Evolutionary conservation across 2,888 invertebrate genomes (phyloP), one percentile per base, ranked within the genome.

Genomic region (Melieria picta): DNA sequence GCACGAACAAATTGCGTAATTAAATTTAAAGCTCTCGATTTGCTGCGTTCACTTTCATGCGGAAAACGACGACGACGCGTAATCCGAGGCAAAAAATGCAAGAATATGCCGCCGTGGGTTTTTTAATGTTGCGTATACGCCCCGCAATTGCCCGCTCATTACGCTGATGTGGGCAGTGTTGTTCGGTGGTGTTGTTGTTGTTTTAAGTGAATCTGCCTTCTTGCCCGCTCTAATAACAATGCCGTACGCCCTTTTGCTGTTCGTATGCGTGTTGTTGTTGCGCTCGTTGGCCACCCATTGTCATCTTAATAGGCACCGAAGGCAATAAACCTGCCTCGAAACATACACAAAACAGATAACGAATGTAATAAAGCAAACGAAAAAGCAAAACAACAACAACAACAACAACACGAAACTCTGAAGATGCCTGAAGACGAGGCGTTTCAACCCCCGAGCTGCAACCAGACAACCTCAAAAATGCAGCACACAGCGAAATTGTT

Each of bases 281-380:
- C 2, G 16, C 16, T 16, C 16, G 16, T 16, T 30, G 30, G 30
- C 47, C 56, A 16, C 58, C 48, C 57, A 58, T 58, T 66, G 66
- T 57, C 58, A 13, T 56, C 61, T 42, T 71, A 65, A 71, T 65
- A 62, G 65, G 65, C 65, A 65, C 48, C n/a, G 65, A 61, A 66
- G 56, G 65, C 56, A 71, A 66, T 71, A 64, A 65, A 65, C 42
- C 57, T 64, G 64, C 57, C 57, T 48, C 57, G 57, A 64, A 57
- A 64, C 55, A 52, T 48, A 47, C 55, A 58, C 50, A 16, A 65
- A 60, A 66, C 57, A 67, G 63, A 67, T 67, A 65, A 70, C 66
- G 63, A 71, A 56, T 45, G 7, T 47, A 63, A 71, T 65, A 70
- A 70, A 70, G 63, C 13, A n/a, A 56, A 63, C 42, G 11, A 58